These are phyloP conservation scores for Odontomachus brunneus DNA, from an alignment of 1,140 invertebrate species.

Conservation along the genomic window DNA sequence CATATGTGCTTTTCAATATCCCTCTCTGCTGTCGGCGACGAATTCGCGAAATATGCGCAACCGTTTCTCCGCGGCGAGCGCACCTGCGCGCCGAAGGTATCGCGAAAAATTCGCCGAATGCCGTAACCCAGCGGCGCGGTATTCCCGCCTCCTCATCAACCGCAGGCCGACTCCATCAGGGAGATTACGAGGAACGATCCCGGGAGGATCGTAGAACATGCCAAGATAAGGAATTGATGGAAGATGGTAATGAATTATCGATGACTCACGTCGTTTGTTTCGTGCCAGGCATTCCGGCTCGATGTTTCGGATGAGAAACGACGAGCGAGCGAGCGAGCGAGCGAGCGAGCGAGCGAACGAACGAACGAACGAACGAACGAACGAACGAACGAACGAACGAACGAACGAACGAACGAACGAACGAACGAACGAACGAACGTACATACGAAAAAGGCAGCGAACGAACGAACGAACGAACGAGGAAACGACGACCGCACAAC, in stretches of 20 bases:
- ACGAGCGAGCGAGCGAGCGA: too few species aligned
- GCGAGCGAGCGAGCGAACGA: not conserved
- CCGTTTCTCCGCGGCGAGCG: not conserved
- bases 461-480: slow-evolving; percentile 4
- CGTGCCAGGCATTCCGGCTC: slow-evolving; percentile 33
- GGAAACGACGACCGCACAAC: slow-evolving; percentile 22
- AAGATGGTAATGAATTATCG: slow-evolving; percentile 65
- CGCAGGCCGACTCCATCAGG: slow-evolving; percentile 43
- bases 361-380: not conserved
- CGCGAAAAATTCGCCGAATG: slow-evolving; percentile 7
- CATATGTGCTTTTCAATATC: slow-evolving; percentile 4
- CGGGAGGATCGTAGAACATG: slow-evolving; percentile 49
- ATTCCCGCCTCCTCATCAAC: slow-evolving; percentile 7
- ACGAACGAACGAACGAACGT: too few species aligned
- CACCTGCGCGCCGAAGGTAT: not conserved
- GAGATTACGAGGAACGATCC: slow-evolving; percentile 43
- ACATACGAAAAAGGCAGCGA: too few species aligned
- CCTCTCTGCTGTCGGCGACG: not conserved
- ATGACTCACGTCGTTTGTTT: slow-evolving; percentile 41
- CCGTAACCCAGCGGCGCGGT: slow-evolving; percentile 20
- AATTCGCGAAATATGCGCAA: slow-evolving; percentile 23
- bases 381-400: not conserved
- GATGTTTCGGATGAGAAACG: slow-evolving; percentile 13
- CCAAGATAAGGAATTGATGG: slow-evolving; percentile 53
- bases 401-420: not conserved